Percentiles rank a stretch among this genome's conserved stretches.
Conservation (phyloP, 2,113 vertebrate species). For the Mixornis gularis region DNA sequence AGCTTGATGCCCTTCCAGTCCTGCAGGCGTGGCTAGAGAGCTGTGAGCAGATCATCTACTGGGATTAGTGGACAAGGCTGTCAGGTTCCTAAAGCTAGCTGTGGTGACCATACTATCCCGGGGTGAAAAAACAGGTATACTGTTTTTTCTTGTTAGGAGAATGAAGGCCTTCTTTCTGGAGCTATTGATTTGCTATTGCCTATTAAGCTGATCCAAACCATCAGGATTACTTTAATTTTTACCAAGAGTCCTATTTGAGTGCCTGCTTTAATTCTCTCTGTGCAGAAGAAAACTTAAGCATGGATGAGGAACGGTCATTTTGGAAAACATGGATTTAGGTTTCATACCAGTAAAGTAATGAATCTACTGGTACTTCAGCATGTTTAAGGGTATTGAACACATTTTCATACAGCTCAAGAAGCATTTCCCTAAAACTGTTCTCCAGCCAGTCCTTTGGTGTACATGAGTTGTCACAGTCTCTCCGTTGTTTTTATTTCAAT, state of each 20-base stretch:
- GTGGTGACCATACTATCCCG: not conserved
- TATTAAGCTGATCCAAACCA: not conserved
- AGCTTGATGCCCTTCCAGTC: not conserved
- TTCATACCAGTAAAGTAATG: not conserved
- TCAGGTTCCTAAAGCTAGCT: not conserved
- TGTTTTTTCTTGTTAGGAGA: not conserved
- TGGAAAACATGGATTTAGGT: not conserved
- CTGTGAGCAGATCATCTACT: rapidly evolving
- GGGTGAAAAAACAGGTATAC: not conserved
- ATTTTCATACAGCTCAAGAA: not conserved
- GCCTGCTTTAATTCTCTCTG: not conserved
- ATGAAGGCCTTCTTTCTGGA: not conserved
- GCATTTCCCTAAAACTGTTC: not conserved
- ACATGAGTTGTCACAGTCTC: not conserved
- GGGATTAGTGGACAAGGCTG: not conserved
- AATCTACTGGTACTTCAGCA: not conserved
- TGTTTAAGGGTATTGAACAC: not conserved
- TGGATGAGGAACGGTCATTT: not conserved
- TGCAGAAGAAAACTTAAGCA: not conserved
- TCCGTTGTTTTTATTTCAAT: not conserved
- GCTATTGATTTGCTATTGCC: not conserved
- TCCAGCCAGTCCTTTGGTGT: not conserved
- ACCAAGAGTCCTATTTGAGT: not conserved
- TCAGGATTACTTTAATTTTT: not conserved
- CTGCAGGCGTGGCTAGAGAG: not conserved